These are phyloP conservation scores for Trichosurus vulpecula DNA, from an alignment of 2,797 vertebrate genomes.

Conservation along the genomic window DNA sequence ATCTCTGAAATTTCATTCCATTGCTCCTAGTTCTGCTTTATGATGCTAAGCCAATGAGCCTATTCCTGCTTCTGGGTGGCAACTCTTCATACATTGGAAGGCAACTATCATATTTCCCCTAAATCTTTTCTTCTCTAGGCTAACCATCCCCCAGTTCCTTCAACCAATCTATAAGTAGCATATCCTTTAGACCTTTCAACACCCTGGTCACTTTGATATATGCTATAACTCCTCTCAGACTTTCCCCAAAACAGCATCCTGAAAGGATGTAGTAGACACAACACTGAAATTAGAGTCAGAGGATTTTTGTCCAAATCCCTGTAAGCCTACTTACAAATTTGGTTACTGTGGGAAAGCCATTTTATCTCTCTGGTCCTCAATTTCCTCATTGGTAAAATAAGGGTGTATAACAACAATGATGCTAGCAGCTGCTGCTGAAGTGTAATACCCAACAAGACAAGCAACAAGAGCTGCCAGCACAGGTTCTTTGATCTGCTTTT, in stretches of 20 bases:
- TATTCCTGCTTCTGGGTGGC: background rate
- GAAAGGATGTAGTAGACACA: background rate
- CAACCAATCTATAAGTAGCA: background rate
- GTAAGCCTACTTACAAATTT: background rate
- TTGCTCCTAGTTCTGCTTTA: background rate
- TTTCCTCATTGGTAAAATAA: slow-evolving; percentile 1
- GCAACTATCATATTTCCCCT: background rate
- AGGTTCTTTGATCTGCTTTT: too few species aligned
- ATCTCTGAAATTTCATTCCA: background rate
- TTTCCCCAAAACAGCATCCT: background rate
- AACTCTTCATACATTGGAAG: background rate
- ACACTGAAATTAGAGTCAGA: background rate
- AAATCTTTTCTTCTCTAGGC: background rate
- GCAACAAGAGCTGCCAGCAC: too few species aligned
- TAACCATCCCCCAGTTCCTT: background rate
- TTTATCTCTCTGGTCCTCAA: background rate
- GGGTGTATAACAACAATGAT: too few species aligned
- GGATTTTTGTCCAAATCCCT: background rate
- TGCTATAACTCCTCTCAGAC: background rate
- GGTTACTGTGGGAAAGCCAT: background rate
- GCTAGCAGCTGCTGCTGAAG: too few species aligned
- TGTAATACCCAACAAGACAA: too few species aligned
- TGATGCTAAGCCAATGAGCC: background rate
- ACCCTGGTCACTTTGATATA: background rate
- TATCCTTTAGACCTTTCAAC: background rate